These are phyloP conservation scores for Threskiornis aethiopicus DNA, from an alignment of 2,797 vertebrate species.

Conservation along the genomic window DNA sequence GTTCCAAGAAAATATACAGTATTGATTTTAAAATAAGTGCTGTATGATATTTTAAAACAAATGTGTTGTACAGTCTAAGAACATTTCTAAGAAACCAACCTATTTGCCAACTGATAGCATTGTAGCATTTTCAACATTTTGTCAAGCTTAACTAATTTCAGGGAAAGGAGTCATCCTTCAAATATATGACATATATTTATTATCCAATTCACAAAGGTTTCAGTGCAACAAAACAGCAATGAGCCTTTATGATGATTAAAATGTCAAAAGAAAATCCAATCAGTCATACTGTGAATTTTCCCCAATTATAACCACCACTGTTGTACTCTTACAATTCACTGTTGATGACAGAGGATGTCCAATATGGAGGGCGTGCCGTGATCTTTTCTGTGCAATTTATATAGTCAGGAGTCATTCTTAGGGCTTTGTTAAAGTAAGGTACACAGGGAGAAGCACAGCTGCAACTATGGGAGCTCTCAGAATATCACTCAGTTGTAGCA, in stretches of 20 bases:
- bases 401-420: neutral
- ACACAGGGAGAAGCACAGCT: neutral
- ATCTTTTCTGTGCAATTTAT: neutral
- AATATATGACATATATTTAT: constrained; percentile 19
- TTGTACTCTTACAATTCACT: neutral
- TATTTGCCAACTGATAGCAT: neutral
- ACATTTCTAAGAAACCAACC: neutral
- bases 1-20: neutral
- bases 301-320: neutral
- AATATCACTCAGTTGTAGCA: neutral
- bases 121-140: neutral
- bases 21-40: neutral
- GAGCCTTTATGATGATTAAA: constrained; percentile 40
- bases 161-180: constrained; percentile 27
- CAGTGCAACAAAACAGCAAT: constrained; percentile 23
- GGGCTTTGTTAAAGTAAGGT: neutral
- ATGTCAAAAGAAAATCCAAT: constrained; percentile 35
- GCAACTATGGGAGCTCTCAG: neutral
- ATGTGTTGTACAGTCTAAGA: neutral
- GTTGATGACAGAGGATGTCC: neutral
- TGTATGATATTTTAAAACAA: neutral
- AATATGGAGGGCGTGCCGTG: neutral
- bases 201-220: constrained; percentile 39
- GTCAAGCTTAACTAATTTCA: constrained; percentile 14
- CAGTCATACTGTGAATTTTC: neutral